Evolutionary conservation across 2,888 invertebrate species (phyloP), one percentile per base, ranked within the genome.

Genomic region (Emmelina monodactyla): DNA sequence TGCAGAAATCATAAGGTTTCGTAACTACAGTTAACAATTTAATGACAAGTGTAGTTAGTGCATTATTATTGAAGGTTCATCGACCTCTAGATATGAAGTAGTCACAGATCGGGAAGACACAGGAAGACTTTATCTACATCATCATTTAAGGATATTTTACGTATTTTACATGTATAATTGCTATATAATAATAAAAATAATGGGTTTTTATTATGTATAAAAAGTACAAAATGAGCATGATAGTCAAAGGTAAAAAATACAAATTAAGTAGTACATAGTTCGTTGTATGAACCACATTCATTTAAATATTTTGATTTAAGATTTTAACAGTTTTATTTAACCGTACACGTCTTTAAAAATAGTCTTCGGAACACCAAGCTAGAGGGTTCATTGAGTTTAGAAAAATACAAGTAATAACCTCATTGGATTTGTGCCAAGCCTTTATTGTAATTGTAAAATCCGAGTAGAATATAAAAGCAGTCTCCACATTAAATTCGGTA

Each of bases 401-500:
- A 75, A 76, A 78, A 78, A 78, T 76, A 78, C 73, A 73, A 25
- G 63, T 63, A 67, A 67, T 71, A 73, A 68, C 73, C 62, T 62
- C 61, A 61, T 56, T 50, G 52, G 55, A 54, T 58, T 57, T 61
- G 68, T 67, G 72, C 70, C 67, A 75, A 67, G 75, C 73, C 55
- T 64, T 64, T 51, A 56, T 62, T 63, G 67, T 68, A 19, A n/a
- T 19, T 25, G 25, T 25, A 14, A 76, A 65, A 68, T 71, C 73
- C 62, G 61, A 67, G 61, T 65, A 64, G 75, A 75, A 68, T 80
- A 78, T 76, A 82, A 80, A 82, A 82, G 75, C 81, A 82, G 81
- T 82, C 81, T 81, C 80, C 78, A 76, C 76, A 69, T 63, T 82
- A 82, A 82, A 82, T 82, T 82, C 81, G 81, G 79, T 81, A 76